Evolutionary conservation across 30 jellyfish, hydroid and myxozoan genomes (phyloP), one percentile per base, ranked within the genome.

Genomic region (Chrysaora quinquecirrha): DNA sequence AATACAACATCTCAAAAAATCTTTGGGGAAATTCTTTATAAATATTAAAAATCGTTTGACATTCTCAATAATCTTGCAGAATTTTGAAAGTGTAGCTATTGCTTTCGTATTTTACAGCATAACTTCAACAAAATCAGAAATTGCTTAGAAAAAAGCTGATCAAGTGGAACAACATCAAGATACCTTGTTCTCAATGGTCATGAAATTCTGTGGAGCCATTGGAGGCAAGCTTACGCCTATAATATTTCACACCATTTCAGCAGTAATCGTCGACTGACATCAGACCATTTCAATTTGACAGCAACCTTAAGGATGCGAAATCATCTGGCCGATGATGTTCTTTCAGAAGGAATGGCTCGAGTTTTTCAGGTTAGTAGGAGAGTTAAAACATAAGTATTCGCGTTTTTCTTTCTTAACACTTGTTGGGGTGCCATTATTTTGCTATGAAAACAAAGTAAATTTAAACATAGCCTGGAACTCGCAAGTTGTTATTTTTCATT

Each of bases 261-360:
- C 74, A 62, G 34, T 14, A 62, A 62, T 31, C 16, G 74, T 19
- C 30, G 33, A 62, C 74, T 62, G 74, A 62, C 74, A 21, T 2
- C 19, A 22, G 74, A 62, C 25, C 74, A 62, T 27, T 62, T 62
- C 19, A 62, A 62, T 62, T 34, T 62, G 74, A 21, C 74, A 16
- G 22, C 74, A n/a, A 62, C 74, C 16, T 31, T 27, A 21, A 29
- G 74, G 74, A 62, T 62, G 74, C 74, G 74, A 20, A 62, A 62
- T 22, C 35, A 62, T 27, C 33, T 62, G n/a, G n/a, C n/a, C n/a
- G n/a, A n/a, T n/a, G n/a, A n/a, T n/a, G n/a, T n/a, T n/a, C n/a
- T n/a, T n/a, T 21, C n/a, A n/a, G 35, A 62, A 16, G 48, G 35
- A 14, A 62, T 62, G 74, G 19, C 22, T 62, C 74, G 35, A 62